phyloP scores from a whole-genome alignment of 2,797 vertebrate genomes.

The Sitta carolinensis region DNA sequence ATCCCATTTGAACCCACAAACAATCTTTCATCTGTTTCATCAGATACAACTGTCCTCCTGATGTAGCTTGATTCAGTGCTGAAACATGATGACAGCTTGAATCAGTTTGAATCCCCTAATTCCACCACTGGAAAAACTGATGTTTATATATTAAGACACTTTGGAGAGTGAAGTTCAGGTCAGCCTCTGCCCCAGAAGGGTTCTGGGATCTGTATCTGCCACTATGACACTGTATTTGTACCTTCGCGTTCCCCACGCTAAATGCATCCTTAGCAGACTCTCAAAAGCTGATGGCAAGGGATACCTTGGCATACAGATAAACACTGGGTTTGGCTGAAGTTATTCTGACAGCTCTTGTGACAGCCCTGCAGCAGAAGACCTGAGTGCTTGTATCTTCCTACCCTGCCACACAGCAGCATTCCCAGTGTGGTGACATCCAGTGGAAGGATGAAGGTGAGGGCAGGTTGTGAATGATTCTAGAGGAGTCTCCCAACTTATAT shows the following conservation, averaged over 20 bases:
- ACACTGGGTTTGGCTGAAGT: not conserved
- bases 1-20: not conserved
- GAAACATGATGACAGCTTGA: not conserved
- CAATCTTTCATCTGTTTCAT: not conserved
- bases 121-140: not conserved
- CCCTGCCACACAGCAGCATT: not conserved
- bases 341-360: not conserved
- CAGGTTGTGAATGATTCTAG: not conserved
- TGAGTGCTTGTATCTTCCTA: not conserved
- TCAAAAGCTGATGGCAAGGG: not conserved
- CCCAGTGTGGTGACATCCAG: accelerated
- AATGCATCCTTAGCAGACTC: not conserved
- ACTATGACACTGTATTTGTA: not conserved
- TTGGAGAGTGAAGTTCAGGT: not conserved
- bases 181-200: not conserved
- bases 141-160: not conserved
- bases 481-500: not conserved
- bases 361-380: not conserved
- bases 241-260: accelerated
- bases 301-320: not conserved
- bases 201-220: not conserved
- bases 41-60: not conserved
- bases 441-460: not conserved
- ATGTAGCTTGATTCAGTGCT: not conserved
- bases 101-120: not conserved